Conservation (phyloP, 2,797 vertebrate genomes). For the Lutjanus campechanus region DNA sequence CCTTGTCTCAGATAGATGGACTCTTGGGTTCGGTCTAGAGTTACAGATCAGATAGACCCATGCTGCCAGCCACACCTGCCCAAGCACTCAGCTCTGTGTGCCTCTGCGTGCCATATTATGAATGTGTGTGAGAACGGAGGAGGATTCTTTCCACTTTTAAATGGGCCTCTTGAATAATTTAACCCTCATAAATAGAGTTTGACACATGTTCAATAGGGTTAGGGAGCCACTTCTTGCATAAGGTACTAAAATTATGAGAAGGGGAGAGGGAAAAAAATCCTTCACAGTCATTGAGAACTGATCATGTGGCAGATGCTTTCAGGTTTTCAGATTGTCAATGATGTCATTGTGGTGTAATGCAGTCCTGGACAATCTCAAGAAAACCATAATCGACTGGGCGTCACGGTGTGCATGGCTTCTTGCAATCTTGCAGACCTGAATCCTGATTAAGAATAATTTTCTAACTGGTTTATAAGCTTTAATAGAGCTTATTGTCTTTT, state of each 20-base stretch:
- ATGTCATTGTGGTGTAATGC: slow-evolving; percentile 72
- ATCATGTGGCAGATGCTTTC: slow-evolving; percentile 48
- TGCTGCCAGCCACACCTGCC: slow-evolving; percentile 60
- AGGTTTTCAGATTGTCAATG: slow-evolving; percentile 56
- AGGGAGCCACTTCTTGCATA: slow-evolving; percentile 57
- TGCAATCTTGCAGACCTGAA: slow-evolving; percentile 46
- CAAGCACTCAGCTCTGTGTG: slow-evolving; percentile 59
- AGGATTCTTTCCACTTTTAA: slow-evolving; percentile 58
- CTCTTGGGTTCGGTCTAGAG: slow-evolving; percentile 81
- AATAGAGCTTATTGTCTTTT: slow-evolving; percentile 26
- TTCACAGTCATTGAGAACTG: slow-evolving; percentile 10
- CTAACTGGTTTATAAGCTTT: slow-evolving; percentile 43
- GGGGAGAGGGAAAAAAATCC: slow-evolving; percentile 12
- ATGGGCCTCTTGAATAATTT: slow-evolving; percentile 84
- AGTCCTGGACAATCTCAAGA: slow-evolving; percentile 57
- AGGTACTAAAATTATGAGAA: slow-evolving; percentile 50
- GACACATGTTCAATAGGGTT: slow-evolving; percentile 72
- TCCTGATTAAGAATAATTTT: slow-evolving; percentile 26
- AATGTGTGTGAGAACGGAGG: slow-evolving; percentile 3
- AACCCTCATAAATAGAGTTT: slow-evolving; percentile 78
- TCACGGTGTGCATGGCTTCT: not conserved
- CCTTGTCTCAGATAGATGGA: slow-evolving; percentile 71
- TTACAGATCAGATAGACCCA: slow-evolving; percentile 79
- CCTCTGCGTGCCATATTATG: slow-evolving; percentile 28
- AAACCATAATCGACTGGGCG: slow-evolving; percentile 41